A percentile compares a stretch with the other conserved stretches of the same genome.
phyloP scores from a whole-genome alignment of 1,140 invertebrate genomes.

The Trigoniulus corallinus region DNA sequence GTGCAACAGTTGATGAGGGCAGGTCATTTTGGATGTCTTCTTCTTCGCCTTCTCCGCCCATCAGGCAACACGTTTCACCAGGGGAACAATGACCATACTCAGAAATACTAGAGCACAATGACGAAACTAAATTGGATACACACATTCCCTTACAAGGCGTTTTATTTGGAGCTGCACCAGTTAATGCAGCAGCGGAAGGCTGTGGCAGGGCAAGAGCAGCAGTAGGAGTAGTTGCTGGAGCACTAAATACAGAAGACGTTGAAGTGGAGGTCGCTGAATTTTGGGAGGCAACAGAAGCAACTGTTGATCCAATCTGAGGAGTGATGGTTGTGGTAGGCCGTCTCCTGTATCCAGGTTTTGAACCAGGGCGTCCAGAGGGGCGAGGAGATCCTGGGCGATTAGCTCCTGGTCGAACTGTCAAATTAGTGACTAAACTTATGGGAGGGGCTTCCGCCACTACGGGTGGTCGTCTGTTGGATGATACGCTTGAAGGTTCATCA shows the following conservation, averaged over 20 bases:
- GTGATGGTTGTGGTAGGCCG: constrained; percentile 13
- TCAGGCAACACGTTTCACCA: constrained; percentile 14
- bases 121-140: constrained; percentile 9
- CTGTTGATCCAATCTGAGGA: too few relatives aligned
- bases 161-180: not conserved
- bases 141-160: constrained; percentile 14
- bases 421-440: constrained; percentile 1
- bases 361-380: constrained; percentile 13
- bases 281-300: constrained; percentile 8
- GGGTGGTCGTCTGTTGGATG: not conserved
- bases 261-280: not conserved
- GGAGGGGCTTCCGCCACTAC: not conserved
- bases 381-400: constrained; percentile 14
- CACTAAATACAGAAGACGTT: constrained; percentile 21
- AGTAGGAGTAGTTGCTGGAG: constrained; percentile 9
- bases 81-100: constrained; percentile 9
- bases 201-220: not conserved
- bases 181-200: not conserved
- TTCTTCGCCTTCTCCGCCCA: constrained; percentile 5
- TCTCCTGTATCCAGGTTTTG: constrained; percentile 17
- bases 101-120: constrained; percentile 10
- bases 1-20: too few relatives aligned
- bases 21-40: not conserved
- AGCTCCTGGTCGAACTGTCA: constrained; percentile 3
- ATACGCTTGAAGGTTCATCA: not conserved